Evolutionary conservation across 2,797 vertebrate genomes (phyloP).

Genomic region (Lateolabrax maculatus): DNA sequence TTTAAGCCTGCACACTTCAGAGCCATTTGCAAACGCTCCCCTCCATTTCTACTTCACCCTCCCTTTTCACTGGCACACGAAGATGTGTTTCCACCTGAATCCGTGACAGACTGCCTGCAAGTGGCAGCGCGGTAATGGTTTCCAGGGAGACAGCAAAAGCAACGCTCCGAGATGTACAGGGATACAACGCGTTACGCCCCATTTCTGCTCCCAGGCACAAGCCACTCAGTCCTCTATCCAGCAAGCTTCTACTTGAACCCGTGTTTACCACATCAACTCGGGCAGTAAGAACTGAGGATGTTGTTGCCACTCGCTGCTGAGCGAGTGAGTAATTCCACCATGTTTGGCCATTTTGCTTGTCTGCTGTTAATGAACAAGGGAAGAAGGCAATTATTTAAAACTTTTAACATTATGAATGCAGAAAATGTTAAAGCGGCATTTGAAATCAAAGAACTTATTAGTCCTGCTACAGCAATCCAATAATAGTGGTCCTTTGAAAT

Average conservation of each 20-base stretch:
- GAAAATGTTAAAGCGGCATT: background rate
- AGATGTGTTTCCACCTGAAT: conserved; percentile 72
- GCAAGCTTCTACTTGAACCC: conserved; percentile 51
- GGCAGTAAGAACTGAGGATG: conserved; percentile 2
- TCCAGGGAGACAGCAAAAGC: conserved; percentile 76
- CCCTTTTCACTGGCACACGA: conserved; percentile 52
- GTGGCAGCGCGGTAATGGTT: conserved; percentile 69
- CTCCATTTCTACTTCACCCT: conserved; percentile 52
- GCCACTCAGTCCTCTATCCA: conserved; percentile 36
- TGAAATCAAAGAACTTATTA: background rate
- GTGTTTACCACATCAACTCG: conserved; percentile 54
- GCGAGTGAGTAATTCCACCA: background rate
- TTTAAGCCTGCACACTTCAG: conserved; percentile 79
- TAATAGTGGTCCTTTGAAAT: background rate
- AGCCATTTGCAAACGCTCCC: conserved; percentile 69
- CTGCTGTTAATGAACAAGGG: background rate
- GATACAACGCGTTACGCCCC: conserved; percentile 66
- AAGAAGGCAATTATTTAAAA: background rate
- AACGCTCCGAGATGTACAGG: conserved; percentile 50
- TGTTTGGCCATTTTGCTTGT: background rate
- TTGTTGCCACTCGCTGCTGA: background rate
- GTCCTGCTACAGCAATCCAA: background rate
- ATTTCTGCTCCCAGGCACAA: conserved; percentile 66
- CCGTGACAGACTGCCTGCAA: conserved; percentile 64
- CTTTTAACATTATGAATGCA: background rate